Evolutionary conservation across 2,797 vertebrate species (phyloP).

Genomic region (Pseudotriccus pelzelni): DNA sequence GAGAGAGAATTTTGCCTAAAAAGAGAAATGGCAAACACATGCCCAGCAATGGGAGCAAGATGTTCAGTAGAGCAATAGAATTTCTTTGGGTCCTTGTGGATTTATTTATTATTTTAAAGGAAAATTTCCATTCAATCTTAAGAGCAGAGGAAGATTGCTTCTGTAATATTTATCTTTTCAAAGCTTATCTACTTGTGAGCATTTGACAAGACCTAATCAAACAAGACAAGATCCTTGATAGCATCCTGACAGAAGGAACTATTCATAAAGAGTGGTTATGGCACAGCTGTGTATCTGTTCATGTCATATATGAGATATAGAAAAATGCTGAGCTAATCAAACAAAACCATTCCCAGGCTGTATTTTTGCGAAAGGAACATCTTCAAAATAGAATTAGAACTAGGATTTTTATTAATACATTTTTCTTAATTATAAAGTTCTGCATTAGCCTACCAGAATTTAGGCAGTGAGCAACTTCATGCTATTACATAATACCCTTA

Average conservation of each 20-base stretch:
- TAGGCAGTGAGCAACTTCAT: not conserved
- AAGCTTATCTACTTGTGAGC: not conserved
- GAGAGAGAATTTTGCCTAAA: not conserved
- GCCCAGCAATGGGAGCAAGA: not conserved
- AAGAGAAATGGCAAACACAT: not conserved
- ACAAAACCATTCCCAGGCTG: not conserved
- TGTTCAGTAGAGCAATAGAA: not conserved
- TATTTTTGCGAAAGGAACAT: not conserved
- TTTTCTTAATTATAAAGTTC: not conserved
- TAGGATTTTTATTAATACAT: not conserved
- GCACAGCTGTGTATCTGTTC: slow-evolving; percentile 17
- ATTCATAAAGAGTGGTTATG: not conserved
- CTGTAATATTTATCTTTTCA: not conserved
- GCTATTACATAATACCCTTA: not conserved
- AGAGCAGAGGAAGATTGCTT: not conserved
- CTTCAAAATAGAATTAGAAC: not conserved
- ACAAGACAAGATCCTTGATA: slow-evolving; percentile 6
- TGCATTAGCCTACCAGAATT: not conserved
- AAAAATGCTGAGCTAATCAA: slow-evolving; percentile 6
- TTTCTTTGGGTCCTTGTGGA: not conserved
- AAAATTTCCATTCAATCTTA: not conserved
- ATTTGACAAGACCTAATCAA: slow-evolving; percentile 36
- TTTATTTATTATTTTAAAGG: not conserved
- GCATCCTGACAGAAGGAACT: not conserved
- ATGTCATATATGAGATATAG: not conserved